Evolutionary conservation across 2,113 vertebrate genomes (phyloP).

Genomic region (Festucalex cinctus): DNA sequence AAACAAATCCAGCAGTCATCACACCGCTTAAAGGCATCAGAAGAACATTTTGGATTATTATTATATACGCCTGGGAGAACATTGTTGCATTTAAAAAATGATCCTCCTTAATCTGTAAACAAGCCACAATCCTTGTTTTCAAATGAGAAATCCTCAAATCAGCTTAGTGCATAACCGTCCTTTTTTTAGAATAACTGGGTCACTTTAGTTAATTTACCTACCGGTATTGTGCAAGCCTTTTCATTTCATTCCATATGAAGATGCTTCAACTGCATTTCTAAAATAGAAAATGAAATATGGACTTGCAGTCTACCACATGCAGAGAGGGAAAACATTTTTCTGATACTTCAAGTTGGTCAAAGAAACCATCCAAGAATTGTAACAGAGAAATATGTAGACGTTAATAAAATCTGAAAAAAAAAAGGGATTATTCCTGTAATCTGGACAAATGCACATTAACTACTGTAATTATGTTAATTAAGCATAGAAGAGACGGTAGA

Average conservation of each 20-base stretch:
- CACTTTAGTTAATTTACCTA: slow-evolving; percentile 54
- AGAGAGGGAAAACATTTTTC: background rate
- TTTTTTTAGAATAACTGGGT: slow-evolving; percentile 69
- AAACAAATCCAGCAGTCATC: slow-evolving; percentile 7
- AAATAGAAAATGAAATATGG: slow-evolving; percentile 60
- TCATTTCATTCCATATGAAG: slow-evolving; percentile 17
- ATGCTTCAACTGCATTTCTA: slow-evolving; percentile 29
- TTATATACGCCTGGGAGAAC: slow-evolving; percentile 51
- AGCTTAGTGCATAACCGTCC: slow-evolving; percentile 59
- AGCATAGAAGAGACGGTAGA: background rate
- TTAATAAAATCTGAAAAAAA: too few species aligned
- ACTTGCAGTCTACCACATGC: slow-evolving; percentile 4
- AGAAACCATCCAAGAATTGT: background rate
- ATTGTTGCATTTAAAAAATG: slow-evolving; percentile 52
- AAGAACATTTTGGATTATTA: slow-evolving; percentile 72
- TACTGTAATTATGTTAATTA: background rate
- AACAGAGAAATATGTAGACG: background rate
- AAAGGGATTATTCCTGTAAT: background rate
- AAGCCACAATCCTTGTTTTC: slow-evolving; percentile 66
- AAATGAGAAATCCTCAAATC: slow-evolving; percentile 67
- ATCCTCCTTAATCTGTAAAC: slow-evolving; percentile 66
- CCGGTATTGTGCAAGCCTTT: slow-evolving; percentile 44
- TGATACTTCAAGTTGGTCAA: background rate
- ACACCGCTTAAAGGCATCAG: slow-evolving; percentile 53
- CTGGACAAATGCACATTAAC: background rate